These are phyloP conservation scores for Macroramphosus scolopax DNA, from an alignment of 2,797 vertebrate species.

Conservation along the genomic window DNA sequence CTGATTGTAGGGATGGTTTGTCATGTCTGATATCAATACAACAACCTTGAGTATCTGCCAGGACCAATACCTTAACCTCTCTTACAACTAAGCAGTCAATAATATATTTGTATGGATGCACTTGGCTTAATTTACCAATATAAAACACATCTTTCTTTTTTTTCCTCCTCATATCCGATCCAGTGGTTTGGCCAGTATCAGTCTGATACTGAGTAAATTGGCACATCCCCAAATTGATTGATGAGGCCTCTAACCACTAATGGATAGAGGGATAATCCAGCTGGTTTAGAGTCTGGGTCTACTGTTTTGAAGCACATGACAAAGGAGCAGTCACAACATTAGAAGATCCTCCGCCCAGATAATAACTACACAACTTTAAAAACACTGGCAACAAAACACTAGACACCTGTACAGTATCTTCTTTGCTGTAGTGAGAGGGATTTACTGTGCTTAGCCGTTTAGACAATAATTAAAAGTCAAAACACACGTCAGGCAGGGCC, in stretches of 20 bases:
- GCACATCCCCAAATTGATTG: not conserved
- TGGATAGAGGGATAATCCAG: slow-evolving; percentile 22
- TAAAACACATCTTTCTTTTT: no score
- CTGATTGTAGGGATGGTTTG: no score
- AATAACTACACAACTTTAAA: slow-evolving; percentile 43
- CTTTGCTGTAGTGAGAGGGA: slow-evolving; percentile 44
- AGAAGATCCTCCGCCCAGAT: slow-evolving; percentile 30
- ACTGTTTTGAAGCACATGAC: slow-evolving; percentile 34
- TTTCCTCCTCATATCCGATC: no score
- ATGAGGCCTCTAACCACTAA: slow-evolving; percentile 24
- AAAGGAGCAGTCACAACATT: slow-evolving; percentile 40
- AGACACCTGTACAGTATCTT: slow-evolving; percentile 30
- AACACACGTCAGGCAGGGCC: slow-evolving; percentile 39
- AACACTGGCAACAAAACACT: slow-evolving; percentile 60
- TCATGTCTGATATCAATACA: no score
- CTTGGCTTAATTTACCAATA: no score
- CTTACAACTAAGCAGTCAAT: no score
- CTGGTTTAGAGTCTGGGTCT: no score
- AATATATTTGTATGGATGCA: no score
- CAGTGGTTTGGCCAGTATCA: no score
- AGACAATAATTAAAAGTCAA: slow-evolving; percentile 64
- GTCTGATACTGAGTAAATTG: no score
- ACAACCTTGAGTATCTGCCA: no score
- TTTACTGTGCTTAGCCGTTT: slow-evolving; percentile 62
- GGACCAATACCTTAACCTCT: no score